phyloP scores from a whole-genome alignment of 2,888 invertebrate species.

The Chymomyza caudatula region DNA sequence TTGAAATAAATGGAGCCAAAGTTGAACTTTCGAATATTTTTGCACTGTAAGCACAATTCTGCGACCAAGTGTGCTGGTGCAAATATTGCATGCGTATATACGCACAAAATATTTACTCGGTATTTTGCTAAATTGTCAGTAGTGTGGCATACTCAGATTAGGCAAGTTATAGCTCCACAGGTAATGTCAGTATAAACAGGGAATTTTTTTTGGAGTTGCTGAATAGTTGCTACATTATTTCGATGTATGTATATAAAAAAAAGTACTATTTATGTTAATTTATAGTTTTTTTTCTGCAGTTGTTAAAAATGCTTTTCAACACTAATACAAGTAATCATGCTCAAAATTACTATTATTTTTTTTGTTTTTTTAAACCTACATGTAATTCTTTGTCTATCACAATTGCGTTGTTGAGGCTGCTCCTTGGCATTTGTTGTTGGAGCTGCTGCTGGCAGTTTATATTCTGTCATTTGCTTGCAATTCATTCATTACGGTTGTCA shows the following conservation, averaged over 20 bases:
- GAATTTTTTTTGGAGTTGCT: not conserved
- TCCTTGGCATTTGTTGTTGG: slow-evolving; percentile 37
- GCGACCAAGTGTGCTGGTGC: slow-evolving; percentile 44
- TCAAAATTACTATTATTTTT: slow-evolving; percentile 12
- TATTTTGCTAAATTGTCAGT: not conserved
- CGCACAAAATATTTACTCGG: not conserved
- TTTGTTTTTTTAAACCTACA: slow-evolving; percentile 30
- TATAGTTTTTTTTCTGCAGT: no score
- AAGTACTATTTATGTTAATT: not conserved
- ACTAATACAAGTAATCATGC: slow-evolving; percentile 13
- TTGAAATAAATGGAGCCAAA: no score
- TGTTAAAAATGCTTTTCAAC: slow-evolving; percentile 26
- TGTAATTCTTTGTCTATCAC: slow-evolving; percentile 73
- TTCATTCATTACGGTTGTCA: slow-evolving; percentile 38
- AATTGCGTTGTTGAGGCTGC: slow-evolving; percentile 70
- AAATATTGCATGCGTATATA: not conserved
- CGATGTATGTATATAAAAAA: not conserved
- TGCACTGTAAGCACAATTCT: slow-evolving; percentile 16
- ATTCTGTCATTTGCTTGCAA: slow-evolving; percentile 50
- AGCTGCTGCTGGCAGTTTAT: slow-evolving; percentile 38
- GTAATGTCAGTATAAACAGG: not conserved
- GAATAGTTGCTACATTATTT: not conserved
- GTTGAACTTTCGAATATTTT: not conserved
- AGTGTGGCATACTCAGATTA: not conserved
- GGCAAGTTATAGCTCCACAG: no score